Evolutionary conservation across 2,888 invertebrate genomes (phyloP).

Genomic region (Sycophila texana): DNA sequence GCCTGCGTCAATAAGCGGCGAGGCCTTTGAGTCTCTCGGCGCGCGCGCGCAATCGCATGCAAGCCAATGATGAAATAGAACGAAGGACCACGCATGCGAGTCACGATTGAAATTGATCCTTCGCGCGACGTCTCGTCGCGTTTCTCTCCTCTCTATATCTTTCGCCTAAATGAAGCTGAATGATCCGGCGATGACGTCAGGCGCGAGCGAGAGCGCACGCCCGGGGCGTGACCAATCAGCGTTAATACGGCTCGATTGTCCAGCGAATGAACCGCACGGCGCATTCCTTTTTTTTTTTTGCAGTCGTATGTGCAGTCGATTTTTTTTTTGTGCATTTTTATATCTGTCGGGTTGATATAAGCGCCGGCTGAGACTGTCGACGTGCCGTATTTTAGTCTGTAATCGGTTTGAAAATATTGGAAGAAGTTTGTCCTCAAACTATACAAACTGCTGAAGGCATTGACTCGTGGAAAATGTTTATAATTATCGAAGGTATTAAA

Average conservation of each 20-base stretch:
- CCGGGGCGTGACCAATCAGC: slow-evolving; percentile 40
- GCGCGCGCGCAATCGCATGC: neutral
- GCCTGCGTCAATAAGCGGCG: neutral
- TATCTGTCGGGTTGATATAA: no score
- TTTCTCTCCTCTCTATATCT: slow-evolving; percentile 7
- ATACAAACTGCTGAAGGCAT: no score
- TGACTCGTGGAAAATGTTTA: no score
- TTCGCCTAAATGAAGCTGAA: slow-evolving; percentile 58
- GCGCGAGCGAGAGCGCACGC: slow-evolving; percentile 10
- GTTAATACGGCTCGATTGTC: slow-evolving; percentile 44
- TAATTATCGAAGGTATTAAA: no score
- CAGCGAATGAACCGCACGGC: slow-evolving; percentile 13
- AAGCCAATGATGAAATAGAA: neutral
- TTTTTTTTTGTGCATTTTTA: neutral
- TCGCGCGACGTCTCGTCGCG: slow-evolving; percentile 16
- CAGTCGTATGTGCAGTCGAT: no score
- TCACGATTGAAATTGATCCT: slow-evolving; percentile 67
- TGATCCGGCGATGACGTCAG: slow-evolving; percentile 47
- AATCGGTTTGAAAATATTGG: no score
- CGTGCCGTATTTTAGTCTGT: no score
- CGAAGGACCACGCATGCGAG: neutral
- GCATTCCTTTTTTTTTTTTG: neutral
- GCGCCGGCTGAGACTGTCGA: no score
- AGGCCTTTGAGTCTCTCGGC: neutral
- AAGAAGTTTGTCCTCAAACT: no score